Evolutionary conservation across 1,140 invertebrate genomes (phyloP).

Genomic region (Lepidostoma basale): DNA sequence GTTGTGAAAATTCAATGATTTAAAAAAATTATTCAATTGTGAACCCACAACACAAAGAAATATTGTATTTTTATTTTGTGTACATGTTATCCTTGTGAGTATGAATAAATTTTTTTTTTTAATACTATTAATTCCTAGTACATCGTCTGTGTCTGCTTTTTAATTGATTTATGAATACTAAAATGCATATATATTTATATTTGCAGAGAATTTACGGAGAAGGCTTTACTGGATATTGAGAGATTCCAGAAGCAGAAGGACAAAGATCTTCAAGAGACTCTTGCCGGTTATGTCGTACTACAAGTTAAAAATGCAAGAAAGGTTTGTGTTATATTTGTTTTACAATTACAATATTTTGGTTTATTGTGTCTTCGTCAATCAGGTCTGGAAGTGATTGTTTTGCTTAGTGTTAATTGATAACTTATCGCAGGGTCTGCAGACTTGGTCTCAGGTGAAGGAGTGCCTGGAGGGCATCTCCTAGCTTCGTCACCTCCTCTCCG

Average conservation of each 20-base stretch:
- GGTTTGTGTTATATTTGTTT: constrained; percentile 56
- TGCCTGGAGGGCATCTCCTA: constrained; percentile 75
- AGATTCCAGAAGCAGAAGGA: constrained; percentile 80
- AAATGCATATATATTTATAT: too few species aligned
- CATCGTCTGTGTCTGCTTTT: too few species aligned
- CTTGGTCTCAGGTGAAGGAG: constrained; percentile 76
- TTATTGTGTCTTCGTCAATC: neutral
- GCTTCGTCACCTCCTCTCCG: constrained; percentile 36
- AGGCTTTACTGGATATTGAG: constrained; percentile 76
- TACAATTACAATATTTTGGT: neutral
- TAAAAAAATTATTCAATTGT: too few species aligned
- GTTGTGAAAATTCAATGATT: too few species aligned
- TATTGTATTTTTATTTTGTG: too few species aligned
- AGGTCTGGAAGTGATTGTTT: neutral
- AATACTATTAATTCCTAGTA: too few species aligned
- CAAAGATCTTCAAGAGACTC: constrained; percentile 76
- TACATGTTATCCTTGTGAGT: too few species aligned
- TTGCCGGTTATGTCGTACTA: constrained; percentile 75
- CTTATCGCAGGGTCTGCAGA: constrained; percentile 69
- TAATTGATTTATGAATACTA: neutral
- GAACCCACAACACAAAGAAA: too few species aligned
- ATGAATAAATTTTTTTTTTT: too few species aligned
- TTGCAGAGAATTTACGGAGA: constrained; percentile 74
- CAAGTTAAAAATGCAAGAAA: constrained; percentile 83
- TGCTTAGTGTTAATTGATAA: neutral